Base-by-base conservation (phyloP, 2,888 invertebrate genomes). In the Leuctra nigra region DNA sequence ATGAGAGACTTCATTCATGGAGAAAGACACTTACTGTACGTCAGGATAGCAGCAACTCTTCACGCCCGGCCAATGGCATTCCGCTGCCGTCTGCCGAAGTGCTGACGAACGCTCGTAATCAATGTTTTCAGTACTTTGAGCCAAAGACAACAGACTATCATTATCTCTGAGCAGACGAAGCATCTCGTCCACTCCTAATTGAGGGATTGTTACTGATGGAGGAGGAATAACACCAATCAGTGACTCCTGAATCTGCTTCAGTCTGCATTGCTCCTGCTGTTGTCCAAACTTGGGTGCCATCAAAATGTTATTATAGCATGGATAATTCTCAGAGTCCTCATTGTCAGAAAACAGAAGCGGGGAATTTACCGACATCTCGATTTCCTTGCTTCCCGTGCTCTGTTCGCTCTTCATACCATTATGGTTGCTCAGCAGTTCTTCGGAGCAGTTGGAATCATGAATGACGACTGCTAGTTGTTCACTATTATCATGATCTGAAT, bases 181-280 rank as follows among this genome's bases (percentile, higher is more conserved):
- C 70, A 85, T 82, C 66, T 83, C 82, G 23, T 76, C 73, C 18
- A 82, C 80, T 66, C 85, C 83, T 55, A 81, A 75, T 64, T 84
- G 82, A 22, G 84, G 73, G 35, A 78, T 80, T 13, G 87, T 88
- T 11, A 86, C 76, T 22, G 84, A 86, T 0, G 87, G 87, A 9
- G 88, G 89, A 20, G 89, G 88, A 7, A 83, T 75, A 1, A 89
- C 78, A 1, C 88, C 88, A 62, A 78, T 78, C 7, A 89, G 70
- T 46, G 77, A 78, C 67, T 77, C 79, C 68, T 83, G 77, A 48
- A 81, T 70, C 61, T 70, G 70, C 44, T 66, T 70, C 20, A 76
- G 62, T 57, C 76, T 63, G 61, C 67, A 68, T 18, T 66, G 63
- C 64, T 79, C 78, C 9, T 7, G n/a, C 20, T 1, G 20, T 50